Conservation (phyloP, 2,797 vertebrate genomes). For the Vespertilio murinus region DNA sequence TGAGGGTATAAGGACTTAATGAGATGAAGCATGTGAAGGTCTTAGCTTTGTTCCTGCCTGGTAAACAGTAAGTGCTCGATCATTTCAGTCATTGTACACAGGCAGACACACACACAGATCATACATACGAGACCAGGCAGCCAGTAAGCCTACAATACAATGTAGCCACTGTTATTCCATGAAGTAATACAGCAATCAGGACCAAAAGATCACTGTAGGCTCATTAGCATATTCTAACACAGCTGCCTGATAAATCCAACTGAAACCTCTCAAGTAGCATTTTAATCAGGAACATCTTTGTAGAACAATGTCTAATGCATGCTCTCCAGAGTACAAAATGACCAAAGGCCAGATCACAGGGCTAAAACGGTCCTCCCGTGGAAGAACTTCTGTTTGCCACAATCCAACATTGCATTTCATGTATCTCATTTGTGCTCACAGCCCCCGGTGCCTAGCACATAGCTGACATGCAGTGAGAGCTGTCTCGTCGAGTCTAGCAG, state of each 20-base stretch:
- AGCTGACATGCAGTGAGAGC: not conserved
- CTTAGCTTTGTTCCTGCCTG: not conserved
- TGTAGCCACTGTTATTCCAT: constrained; percentile 14
- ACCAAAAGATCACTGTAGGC: constrained; percentile 10
- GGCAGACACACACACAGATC: not conserved
- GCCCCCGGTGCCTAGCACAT: not conserved
- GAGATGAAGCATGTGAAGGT: not conserved
- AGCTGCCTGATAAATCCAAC: not conserved
- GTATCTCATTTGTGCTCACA: not conserved
- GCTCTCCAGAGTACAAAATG: not conserved
- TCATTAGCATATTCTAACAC: constrained; percentile 16
- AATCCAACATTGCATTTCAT: not conserved
- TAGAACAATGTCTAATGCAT: constrained; percentile 23
- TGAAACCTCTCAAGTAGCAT: constrained; percentile 19
- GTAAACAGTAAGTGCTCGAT: not conserved
- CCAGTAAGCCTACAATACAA: not conserved
- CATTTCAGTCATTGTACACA: not conserved
- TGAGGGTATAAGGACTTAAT: not conserved
- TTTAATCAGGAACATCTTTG: constrained; percentile 45
- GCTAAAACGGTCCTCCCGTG: not conserved
- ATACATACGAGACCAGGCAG: not conserved
- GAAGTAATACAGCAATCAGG: constrained; percentile 35
- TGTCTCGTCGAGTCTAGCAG: not conserved
- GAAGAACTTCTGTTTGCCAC: not conserved
- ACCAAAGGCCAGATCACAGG: not conserved